Conservation (phyloP, 2,888 invertebrate genomes). For the Drosophila multiciliata region DNA sequence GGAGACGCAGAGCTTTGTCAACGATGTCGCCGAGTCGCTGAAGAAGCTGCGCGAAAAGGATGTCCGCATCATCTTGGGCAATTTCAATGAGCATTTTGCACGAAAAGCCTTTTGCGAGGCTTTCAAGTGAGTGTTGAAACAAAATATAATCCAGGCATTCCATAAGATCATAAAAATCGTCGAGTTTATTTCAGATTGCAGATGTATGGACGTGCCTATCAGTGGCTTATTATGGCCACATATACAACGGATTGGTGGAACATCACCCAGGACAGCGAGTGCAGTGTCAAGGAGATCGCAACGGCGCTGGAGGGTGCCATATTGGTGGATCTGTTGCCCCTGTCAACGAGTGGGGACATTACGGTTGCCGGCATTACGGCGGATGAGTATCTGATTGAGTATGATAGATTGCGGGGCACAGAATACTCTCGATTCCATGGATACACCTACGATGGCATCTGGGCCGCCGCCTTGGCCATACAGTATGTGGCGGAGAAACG, state of each 20-base stretch:
- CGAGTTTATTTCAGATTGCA: slow-evolving; percentile 86
- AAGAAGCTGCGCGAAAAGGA: slow-evolving; percentile 95
- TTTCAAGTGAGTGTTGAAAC: slow-evolving; percentile 86
- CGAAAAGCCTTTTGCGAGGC: slow-evolving; percentile 95
- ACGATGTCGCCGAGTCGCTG: slow-evolving; percentile 92
- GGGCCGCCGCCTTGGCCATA: slow-evolving; percentile 98
- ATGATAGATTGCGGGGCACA: slow-evolving; percentile 91
- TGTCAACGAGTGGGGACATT: slow-evolving; percentile 93
- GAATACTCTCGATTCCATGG: slow-evolving; percentile 98
- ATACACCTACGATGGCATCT: slow-evolving; percentile 98
- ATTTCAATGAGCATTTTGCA: slow-evolving; percentile 98
- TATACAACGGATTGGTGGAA: slow-evolving; percentile 93
- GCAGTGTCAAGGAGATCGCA: slow-evolving; percentile 90
- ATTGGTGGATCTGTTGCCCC: slow-evolving; percentile 93
- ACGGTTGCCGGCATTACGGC: slow-evolving; percentile 96
- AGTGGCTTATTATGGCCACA: slow-evolving; percentile 97
- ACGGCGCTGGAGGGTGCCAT: slow-evolving; percentile 94
- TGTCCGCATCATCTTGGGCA: slow-evolving; percentile 96
- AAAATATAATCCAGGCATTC: background rate
- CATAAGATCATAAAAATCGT: no score
- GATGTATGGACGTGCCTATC: slow-evolving; percentile 96
- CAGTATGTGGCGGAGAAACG: slow-evolving; percentile 94
- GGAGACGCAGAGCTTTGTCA: slow-evolving; percentile 96
- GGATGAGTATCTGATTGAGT: slow-evolving; percentile 93
- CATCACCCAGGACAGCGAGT: slow-evolving; percentile 87